phyloP scores from a whole-genome alignment of 2,113 vertebrate genomes.

The Nycticryphes semicollaris region DNA sequence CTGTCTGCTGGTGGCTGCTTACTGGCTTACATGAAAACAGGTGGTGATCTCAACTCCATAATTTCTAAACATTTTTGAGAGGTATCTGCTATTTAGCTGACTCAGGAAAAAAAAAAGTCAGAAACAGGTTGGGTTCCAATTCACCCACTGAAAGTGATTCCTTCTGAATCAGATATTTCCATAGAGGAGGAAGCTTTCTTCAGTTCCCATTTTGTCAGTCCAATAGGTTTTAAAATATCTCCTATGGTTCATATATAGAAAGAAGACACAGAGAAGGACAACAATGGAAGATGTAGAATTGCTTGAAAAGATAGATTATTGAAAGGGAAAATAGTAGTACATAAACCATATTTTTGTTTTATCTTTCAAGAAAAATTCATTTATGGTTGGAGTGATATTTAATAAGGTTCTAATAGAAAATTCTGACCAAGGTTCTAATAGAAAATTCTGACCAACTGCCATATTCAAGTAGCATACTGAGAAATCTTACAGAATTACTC shows the following conservation, averaged over 20 bases:
- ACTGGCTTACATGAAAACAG: neutral
- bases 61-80: neutral
- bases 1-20: neutral
- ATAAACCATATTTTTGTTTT: fast-evolving
- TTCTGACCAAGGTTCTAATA: neutral
- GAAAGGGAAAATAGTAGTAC: neutral
- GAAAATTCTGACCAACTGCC: no score
- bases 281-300: neutral
- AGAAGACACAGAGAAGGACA: neutral
- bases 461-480: neutral
- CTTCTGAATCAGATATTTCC: conserved; percentile 3
- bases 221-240: neutral
- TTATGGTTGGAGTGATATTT: neutral
- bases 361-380: neutral
- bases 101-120: neutral
- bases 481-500: neutral
- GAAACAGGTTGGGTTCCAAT: neutral
- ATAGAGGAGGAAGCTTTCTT: neutral
- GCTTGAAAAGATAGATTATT: neutral
- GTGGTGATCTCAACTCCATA: neutral
- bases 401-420: neutral
- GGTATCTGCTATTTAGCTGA: neutral
- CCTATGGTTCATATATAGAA: neutral
- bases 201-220: neutral
- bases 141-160: neutral